Evolutionary conservation across 2,888 invertebrate species (phyloP).

Genomic region (Electrophaes corylata): DNA sequence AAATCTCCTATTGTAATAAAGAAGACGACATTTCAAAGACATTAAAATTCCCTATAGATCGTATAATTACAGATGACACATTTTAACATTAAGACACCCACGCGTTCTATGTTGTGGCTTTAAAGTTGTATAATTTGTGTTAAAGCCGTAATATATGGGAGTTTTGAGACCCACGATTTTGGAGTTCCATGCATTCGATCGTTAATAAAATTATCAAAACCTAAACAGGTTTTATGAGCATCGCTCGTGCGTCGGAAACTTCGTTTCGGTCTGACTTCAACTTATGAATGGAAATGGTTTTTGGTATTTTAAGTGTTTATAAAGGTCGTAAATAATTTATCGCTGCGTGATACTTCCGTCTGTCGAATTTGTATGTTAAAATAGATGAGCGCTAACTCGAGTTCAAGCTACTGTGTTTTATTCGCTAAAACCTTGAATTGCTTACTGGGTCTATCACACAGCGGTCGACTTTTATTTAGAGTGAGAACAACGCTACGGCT

Average conservation of each 20-base stretch:
- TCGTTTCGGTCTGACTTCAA: constrained; percentile 59
- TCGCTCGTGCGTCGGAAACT: constrained; percentile 73
- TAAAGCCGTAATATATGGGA: constrained; percentile 83
- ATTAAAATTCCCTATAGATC: constrained; percentile 79
- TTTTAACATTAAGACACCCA: constrained; percentile 82
- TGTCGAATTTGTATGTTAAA: constrained; percentile 74
- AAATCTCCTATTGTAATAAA: constrained; percentile 77
- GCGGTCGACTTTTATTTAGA: background rate
- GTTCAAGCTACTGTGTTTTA: constrained; percentile 74
- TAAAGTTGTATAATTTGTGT: constrained; percentile 84
- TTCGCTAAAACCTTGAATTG: constrained; percentile 48
- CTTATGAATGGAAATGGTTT: constrained; percentile 83
- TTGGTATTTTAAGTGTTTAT: constrained; percentile 82
- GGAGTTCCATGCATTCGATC: constrained; percentile 76
- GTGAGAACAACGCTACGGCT: background rate
- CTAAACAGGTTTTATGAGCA: constrained; percentile 81
- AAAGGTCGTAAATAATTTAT: constrained; percentile 81
- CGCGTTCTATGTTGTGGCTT: constrained; percentile 78
- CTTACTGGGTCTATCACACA: background rate
- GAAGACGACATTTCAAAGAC: constrained; percentile 79
- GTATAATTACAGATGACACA: constrained; percentile 83
- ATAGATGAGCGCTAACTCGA: constrained; percentile 65
- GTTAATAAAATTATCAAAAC: constrained; percentile 85
- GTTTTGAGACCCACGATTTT: constrained; percentile 74
- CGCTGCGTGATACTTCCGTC: constrained; percentile 82